Evolutionary conservation across 2,113 vertebrate genomes (phyloP), one percentile per base, ranked within the genome.

Genomic region (Catharus fuscescens): DNA sequence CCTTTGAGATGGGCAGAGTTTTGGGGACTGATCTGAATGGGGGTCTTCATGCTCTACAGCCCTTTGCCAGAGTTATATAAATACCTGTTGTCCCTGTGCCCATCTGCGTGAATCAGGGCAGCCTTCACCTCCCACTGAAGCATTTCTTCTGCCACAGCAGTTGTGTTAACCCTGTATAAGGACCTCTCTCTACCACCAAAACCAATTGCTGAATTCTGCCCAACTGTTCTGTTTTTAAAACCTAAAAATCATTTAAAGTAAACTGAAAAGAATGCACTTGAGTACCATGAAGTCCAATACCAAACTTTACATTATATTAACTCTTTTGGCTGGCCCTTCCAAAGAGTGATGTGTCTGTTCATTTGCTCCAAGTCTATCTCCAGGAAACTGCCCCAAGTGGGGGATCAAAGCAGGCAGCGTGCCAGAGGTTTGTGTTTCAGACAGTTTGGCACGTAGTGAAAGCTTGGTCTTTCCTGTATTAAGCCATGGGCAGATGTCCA

Each of bases 381-480:
- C 79, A 86, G 56, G 56, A 83, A 76, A 21, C 67, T 71, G 73
- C 91, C 65, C 24, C 1, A 60, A 82, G 62, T 40, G 18, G 34
- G 34, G 21, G 81, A 57, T 86, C 70, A 47, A 56, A 86, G 90
- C 66, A 47, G 71, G 45, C 73, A 32, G 17, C 2, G 21, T 70
- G 62, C 70, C 48, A 66, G 13, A 59, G 40, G 67, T 56, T 85
- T 78, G 84, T 78, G 69, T 97, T 96, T 96, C 76, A 92, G 79
- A 54, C 81, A 48, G 36, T 67, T 45, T 94, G 92, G 79, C 92
- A 64, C 71, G 78, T 0, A 8, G 52, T 56, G 60, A 85, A 69
- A 47, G n/a, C 82, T 77, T 80, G 50, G 45, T 90, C 56, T 71
- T 86, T 92, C 67, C 81, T 86, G 21, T 17, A 48, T 65, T 53